Conservation (phyloP, 2,888 invertebrate species). For the Asteroscopus sphinx region DNA sequence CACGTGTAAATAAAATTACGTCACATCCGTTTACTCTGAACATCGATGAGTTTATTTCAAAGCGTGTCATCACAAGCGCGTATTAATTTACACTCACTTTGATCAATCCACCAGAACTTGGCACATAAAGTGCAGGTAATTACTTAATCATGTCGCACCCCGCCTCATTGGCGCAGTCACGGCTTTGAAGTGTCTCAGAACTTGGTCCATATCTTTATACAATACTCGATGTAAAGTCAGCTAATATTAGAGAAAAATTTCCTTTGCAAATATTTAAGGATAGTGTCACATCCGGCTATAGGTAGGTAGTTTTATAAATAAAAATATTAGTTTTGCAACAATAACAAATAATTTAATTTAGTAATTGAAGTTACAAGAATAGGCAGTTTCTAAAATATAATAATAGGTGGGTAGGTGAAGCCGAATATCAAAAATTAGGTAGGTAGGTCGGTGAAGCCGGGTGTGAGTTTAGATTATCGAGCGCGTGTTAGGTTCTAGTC, state of each 20-base stretch:
- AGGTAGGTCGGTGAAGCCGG: no score
- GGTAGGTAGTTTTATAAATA: no score
- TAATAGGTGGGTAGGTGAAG: no score
- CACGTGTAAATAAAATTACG: constrained; percentile 1
- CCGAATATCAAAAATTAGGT: no score
- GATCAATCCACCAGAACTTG: constrained; percentile 43
- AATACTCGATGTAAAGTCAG: constrained; percentile 21
- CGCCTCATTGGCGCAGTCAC: constrained; percentile 22
- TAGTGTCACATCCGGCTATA: no score
- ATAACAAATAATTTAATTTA: no score
- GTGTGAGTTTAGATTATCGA: no score
- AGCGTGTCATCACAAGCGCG: constrained; percentile 8
- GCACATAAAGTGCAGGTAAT: constrained; percentile 40
- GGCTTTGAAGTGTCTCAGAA: constrained; percentile 30
- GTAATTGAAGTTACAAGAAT: no score
- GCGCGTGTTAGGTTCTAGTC: no score
- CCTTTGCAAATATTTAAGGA: constrained; percentile 34
- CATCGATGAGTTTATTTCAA: constrained; percentile 20
- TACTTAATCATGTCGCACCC: constrained; percentile 38
- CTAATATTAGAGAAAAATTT: constrained; percentile 34
- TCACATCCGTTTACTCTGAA: neutral
- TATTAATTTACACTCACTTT: constrained; percentile 33
- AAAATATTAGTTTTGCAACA: no score
- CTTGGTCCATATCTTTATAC: constrained; percentile 24
- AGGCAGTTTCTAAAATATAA: no score